phyloP scores from a whole-genome alignment of 92 coral and sea anemone genomes.

The Bergia puertoricense region DNA sequence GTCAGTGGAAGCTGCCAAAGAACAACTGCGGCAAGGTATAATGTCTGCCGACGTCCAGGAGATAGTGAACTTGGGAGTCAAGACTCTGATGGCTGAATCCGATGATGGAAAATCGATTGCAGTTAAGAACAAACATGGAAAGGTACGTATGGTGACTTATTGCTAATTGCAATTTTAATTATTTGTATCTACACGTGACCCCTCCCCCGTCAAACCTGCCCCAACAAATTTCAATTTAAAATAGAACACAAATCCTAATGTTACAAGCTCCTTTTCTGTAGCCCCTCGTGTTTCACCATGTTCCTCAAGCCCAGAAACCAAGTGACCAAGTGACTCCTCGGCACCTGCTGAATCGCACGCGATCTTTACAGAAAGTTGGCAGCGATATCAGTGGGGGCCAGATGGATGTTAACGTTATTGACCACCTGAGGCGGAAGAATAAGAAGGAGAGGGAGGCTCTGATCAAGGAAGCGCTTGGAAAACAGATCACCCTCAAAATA shows the following conservation, averaged over 20 bases:
- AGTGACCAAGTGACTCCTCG: not conserved
- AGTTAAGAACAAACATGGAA: not conserved
- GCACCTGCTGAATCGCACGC: not conserved
- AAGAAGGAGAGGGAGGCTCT: slow-evolving; percentile 1
- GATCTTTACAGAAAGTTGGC: slow-evolving; percentile 8
- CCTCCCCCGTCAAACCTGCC: too few species aligned
- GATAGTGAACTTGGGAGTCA: not conserved
- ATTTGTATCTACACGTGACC: not conserved
- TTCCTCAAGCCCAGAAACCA: not conserved
- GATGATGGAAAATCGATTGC: not conserved
- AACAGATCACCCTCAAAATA: not conserved
- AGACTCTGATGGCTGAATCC: not conserved
- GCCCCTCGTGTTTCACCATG: not conserved
- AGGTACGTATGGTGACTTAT: not conserved
- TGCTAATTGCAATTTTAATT: not conserved
- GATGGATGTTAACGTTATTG: slow-evolving; percentile 18
- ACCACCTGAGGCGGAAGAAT: not conserved
- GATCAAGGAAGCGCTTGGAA: not conserved
- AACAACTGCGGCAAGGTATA: too few species aligned
- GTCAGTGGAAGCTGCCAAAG: not conserved
- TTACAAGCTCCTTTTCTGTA: not conserved
- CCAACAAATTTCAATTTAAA: not conserved
- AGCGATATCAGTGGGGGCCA: not conserved
- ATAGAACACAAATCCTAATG: not conserved
- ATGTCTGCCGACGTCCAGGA: not conserved